These are phyloP conservation scores for Ptychoptera contaminata DNA, from an alignment of 2,888 invertebrate species.

Conservation along the genomic window DNA sequence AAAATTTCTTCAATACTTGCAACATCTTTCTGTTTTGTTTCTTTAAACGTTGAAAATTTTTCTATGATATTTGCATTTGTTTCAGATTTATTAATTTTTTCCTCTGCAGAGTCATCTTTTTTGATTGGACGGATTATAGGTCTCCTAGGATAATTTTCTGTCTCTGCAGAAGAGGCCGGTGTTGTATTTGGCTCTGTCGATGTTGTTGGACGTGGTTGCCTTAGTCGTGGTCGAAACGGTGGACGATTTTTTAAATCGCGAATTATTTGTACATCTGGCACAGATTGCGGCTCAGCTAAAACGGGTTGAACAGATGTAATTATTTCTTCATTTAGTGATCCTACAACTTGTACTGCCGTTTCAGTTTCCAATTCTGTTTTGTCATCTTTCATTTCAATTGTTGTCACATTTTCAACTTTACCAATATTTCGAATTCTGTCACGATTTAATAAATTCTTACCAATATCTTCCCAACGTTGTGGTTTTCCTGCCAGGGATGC, in stretches of 20 bases:
- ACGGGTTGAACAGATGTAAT: too few species aligned
- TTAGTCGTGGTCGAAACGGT: conserved; percentile 6
- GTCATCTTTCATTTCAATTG: too few species aligned
- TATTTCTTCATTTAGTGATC: too few species aligned
- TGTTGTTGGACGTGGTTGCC: conserved; percentile 7
- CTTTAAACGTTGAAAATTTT: conserved; percentile 24
- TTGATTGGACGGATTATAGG: conserved; percentile 29
- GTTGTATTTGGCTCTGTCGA: conserved; percentile 10
- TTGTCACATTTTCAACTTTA: too few species aligned
- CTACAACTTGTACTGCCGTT: too few species aligned
- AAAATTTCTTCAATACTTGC: conserved; percentile 15
- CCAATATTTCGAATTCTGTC: too few species aligned
- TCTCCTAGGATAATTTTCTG: conserved; percentile 26
- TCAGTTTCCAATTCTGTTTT: too few species aligned
- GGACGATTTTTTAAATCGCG: neutral
- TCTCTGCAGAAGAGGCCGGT: conserved; percentile 14
- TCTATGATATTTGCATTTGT: conserved; percentile 17
- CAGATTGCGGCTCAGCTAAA: too few species aligned
- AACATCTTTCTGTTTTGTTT: conserved; percentile 23
- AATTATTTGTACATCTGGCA: too few species aligned
- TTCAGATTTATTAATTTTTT: conserved; percentile 17
- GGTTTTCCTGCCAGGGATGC: neutral
- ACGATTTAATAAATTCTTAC: too few species aligned
- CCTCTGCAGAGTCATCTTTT: conserved; percentile 29
- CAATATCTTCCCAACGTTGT: too few species aligned